Evolutionary conservation across 1,140 invertebrate species (phyloP), one percentile per base, ranked within the genome.

Genomic region (Anastatus disparis): DNA sequence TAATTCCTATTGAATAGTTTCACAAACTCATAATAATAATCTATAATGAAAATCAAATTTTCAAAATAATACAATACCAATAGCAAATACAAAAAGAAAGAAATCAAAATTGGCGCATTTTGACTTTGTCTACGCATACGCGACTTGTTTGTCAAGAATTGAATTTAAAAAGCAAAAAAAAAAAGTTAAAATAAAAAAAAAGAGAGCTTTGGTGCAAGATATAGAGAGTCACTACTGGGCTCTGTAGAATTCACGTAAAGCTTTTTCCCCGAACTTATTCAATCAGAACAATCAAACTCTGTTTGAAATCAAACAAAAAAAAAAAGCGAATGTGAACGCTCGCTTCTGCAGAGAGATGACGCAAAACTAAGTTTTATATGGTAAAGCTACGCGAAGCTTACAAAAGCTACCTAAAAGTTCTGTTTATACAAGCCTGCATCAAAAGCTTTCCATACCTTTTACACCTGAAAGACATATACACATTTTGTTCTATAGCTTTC

Each of bases 261-360:
- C 26, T 46, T 71, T 68, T 38, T 40, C 27, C n/a, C n/a, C n/a
- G n/a, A 77, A 77, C 74, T 78, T 77, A 78, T 77, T 77, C 74
- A 73, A 77, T 75, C 70, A 65, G 67, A 71, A 74, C 71, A 70
- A 74, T 76, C 70, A 70, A 75, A 73, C 74, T 74, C n/a, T 74
- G 68, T 74, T 76, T 44, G 52, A 52, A 53, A 62, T 66, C 66
- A 72, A 76, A 71, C 68, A 71, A 70, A 71, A 52, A 52, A 46
- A n/a, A 27, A n/a, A 22, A 15, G 12, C 42, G 22, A 42, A 35
- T 53, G 42, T 29, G 35, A 42, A 58, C 50, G 48, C 58, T 53
- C 72, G 50, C 56, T 52, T 48, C 40, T 24, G 29, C 26, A 3
- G 31, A 35, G 3, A 2, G 27, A 35, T 20, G 31, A 40, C 55